Percentiles rank a stretch among this genome's conserved stretches.
Conservation (phyloP, 2,888 invertebrate species). For the Cataglyphis rosenhaueri region DNA sequence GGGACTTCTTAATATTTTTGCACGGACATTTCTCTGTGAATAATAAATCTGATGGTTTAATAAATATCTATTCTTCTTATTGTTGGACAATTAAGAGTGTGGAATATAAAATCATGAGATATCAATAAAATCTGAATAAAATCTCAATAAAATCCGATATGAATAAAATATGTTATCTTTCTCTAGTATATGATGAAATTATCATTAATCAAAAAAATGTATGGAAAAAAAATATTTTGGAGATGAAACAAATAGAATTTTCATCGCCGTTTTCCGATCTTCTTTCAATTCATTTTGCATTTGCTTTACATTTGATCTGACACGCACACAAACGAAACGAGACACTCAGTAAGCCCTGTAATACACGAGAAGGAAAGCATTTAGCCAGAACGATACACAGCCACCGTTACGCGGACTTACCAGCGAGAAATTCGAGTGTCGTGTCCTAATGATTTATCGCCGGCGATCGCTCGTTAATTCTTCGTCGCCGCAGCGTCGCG, state of each 20-base stretch:
- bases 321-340: neutral
- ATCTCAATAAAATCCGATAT: no score
- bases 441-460: slow-evolving; percentile 44
- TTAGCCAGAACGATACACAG: slow-evolving; percentile 12
- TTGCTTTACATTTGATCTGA: neutral
- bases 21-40: neutral
- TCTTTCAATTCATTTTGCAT: neutral
- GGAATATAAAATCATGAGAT: neutral
- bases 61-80: slow-evolving; percentile 3
- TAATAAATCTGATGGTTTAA: slow-evolving; percentile 20
- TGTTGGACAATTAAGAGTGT: neutral
- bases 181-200: neutral
- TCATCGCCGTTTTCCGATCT: neutral
- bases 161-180: neutral
- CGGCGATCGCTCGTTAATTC: slow-evolving; percentile 47
- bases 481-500: slow-evolving; percentile 28
- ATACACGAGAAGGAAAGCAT: neutral
- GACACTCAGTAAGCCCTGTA: neutral
- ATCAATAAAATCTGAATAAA: neutral
- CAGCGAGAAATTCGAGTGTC: slow-evolving; percentile 23
- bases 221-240: neutral
- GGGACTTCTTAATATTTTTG: neutral
- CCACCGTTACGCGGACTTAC: slow-evolving; percentile 25
- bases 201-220: neutral
- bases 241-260: neutral